Conservation (phyloP, 2,113 vertebrate genomes). For the Monopterus albus region DNA sequence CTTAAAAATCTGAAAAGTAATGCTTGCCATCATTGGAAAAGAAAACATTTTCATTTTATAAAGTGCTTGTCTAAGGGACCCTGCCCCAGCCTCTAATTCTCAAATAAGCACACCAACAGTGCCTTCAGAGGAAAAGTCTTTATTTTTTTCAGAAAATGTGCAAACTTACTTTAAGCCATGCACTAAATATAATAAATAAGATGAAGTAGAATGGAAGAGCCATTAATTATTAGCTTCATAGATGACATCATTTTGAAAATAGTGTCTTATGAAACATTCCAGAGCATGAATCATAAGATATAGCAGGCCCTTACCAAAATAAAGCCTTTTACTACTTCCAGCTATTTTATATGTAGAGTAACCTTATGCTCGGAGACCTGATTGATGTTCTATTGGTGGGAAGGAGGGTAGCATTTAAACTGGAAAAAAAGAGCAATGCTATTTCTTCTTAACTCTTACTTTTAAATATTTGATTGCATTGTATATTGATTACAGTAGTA, state of each 20-base stretch:
- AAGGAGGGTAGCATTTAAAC: too few relatives aligned
- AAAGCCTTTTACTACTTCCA: slow-evolving; percentile 11
- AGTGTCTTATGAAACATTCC: neutral
- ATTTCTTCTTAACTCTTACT: too few relatives aligned
- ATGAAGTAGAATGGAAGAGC: too few relatives aligned
- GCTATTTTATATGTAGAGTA: slow-evolving; percentile 4
- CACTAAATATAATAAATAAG: neutral
- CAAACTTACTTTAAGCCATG: neutral
- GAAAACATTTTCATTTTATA: slow-evolving; percentile 69
- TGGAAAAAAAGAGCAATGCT: too few relatives aligned
- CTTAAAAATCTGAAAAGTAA: slow-evolving; percentile 41
- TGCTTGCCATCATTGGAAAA: slow-evolving; percentile 46
- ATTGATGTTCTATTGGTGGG: too few relatives aligned
- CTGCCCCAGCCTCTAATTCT: slow-evolving; percentile 40
- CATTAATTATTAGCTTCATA: too few relatives aligned
- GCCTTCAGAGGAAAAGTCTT: slow-evolving; percentile 11
- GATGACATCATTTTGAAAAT: neutral
- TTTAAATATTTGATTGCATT: too few relatives aligned
- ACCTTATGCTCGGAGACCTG: too few relatives aligned
- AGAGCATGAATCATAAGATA: neutral
- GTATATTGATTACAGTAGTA: too few relatives aligned
- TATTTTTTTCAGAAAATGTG: neutral
- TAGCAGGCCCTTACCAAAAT: neutral
- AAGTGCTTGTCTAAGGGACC: slow-evolving; percentile 55
- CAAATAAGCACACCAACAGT: slow-evolving; percentile 27